Base-by-base conservation (phyloP, 2,113 vertebrate genomes). In the Lophochroa leadbeateri region DNA sequence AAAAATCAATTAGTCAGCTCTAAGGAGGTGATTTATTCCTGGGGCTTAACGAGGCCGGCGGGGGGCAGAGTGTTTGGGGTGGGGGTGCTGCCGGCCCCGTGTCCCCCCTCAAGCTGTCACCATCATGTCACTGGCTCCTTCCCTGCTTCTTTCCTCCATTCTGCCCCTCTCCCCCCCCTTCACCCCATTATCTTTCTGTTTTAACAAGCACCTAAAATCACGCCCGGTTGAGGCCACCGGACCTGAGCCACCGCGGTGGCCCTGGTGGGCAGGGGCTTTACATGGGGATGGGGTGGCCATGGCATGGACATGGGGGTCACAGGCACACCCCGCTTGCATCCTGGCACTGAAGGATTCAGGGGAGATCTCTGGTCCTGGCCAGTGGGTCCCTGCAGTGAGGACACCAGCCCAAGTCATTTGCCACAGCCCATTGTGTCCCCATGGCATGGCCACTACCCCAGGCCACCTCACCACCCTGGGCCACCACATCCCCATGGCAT, bases 161-260 rank as follows among this genome's bases (percentile, higher is more conserved):
- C 39, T 8, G 11, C 39, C 15, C 10, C 8, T 29, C 5, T 21
- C 9, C 20, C 16, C 29, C 5, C 27, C 43, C 16, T 4, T 15
- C 58, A 58, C 13, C 53, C 60, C 50, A 7, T 95, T 94, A 88
- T 86, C 77, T 60, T 67, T 90, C 87, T 65, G 63, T 84, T 95
- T 82, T 96, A 96, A 96, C 49, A 35, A 96, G 94, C 0, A 8
- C 91, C 88, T 94, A 96, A 92, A 96, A 96, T 95, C 92, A 92
- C 20, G 23, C 85, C 68, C 80, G 0, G 23, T 7, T 31, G 71
- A 84, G 94, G 96, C 89, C 91, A 90, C 28, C 4, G 78, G 85
- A 93, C 3, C 43, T 92, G 93, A 94, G 93, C 88, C 94, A 96
- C 75, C 29, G 1, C 6, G 39, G 70, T 74, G 82, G 52, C 81